Base-by-base conservation (phyloP, 1,140 invertebrate species). In the Achatina immaculata region DNA sequence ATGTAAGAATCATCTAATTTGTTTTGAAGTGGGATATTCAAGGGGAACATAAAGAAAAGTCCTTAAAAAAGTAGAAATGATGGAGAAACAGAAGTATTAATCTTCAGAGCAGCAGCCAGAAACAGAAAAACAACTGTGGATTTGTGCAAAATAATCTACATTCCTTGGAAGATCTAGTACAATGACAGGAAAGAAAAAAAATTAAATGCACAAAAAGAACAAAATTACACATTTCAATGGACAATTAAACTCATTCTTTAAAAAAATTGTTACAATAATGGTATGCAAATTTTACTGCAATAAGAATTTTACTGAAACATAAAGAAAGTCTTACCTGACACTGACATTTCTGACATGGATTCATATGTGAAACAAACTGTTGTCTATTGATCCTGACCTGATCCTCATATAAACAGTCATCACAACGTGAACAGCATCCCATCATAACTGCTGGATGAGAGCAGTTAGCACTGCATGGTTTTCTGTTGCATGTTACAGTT, bases 271-370 rank as follows among this genome's bases (percentile, higher is more conserved):
- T 51, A 51, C 11, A 51, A 11, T 51, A 51, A 24, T 14, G 48
- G 48, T 14, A 24, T 14, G 24, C 48, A 51, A 14, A 24, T 51
- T 14, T 14, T 51, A 51, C 48, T 51, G 11, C 11, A 51, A 51
- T n/a, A n/a, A 65, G n/a, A 14, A 28, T 65, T 7, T 65, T 14
- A 11, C n/a, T 14, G n/a, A 65, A 9, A 65, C 11, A 11, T 24
- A 11, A 14, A 14, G n/a, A n/a, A n/a, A n/a, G n/a, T 72, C 84
- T 82, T 87, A 89, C 88, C 81, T 80, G 65, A 83, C 88, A 89
- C 19, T 58, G 76, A 81, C 87, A 88, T 28, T 82, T 81, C 68
- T 79, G 78, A 78, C 88, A 89, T 0, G 82, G 78, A 68, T 89
- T 84, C 4, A 82, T 77, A 38, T 81, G 40, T 66, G 83, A 83